phyloP scores from a whole-genome alignment of 2,113 vertebrate genomes.

The Zosterops lateralis region DNA sequence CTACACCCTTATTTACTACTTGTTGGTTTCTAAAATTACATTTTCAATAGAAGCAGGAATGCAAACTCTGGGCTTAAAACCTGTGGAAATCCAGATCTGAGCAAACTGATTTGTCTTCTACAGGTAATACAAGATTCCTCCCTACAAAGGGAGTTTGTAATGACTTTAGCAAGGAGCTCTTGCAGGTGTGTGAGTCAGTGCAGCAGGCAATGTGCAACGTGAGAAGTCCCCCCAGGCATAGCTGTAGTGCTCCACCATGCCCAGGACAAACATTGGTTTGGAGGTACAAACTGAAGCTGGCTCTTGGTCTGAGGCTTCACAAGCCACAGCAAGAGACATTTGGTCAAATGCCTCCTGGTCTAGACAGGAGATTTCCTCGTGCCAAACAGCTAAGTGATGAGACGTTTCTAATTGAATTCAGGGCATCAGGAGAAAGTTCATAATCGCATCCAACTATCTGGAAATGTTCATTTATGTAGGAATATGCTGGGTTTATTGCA shows the following conservation, averaged over 20 bases:
- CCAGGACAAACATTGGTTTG: background rate
- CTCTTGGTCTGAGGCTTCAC: background rate
- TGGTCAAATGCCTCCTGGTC: background rate
- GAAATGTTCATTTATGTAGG: background rate
- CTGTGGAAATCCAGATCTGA: background rate
- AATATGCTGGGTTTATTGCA: background rate
- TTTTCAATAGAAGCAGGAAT: background rate
- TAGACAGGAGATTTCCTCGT: background rate
- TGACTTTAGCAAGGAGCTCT: background rate
- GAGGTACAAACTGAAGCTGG: background rate
- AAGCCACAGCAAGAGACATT: background rate
- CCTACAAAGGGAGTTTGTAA: background rate
- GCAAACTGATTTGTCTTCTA: background rate
- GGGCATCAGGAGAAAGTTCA: background rate
- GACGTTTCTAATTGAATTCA: background rate
- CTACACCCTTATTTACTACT: background rate
- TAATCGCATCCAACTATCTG: background rate
- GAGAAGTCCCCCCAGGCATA: background rate
- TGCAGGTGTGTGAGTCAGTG: background rate
- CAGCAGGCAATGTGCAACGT: background rate
- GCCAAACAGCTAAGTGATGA: background rate
- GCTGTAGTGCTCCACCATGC: background rate
- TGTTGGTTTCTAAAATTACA: background rate
- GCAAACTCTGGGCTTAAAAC: background rate
- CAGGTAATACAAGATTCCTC: background rate